phyloP scores from a whole-genome alignment of 2,113 vertebrate genomes.

The Myotis lucifugus region DNA sequence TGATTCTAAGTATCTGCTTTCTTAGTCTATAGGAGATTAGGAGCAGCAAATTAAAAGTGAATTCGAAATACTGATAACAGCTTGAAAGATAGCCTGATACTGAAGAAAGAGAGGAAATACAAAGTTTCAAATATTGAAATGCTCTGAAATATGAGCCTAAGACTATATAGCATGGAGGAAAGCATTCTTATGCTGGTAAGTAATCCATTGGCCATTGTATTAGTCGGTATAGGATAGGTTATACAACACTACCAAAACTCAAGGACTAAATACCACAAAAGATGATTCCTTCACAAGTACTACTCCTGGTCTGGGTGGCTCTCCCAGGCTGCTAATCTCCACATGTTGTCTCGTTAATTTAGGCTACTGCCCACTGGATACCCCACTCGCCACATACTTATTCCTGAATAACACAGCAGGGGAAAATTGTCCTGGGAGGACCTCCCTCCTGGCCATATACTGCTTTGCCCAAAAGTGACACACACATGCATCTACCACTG shows the following conservation, averaged over 20 bases:
- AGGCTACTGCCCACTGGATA: background rate
- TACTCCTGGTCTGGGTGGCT: background rate
- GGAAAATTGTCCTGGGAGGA: background rate
- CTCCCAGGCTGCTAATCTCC: background rate
- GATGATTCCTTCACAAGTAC: background rate
- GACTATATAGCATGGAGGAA: background rate
- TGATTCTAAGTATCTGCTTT: background rate
- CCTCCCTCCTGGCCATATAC: background rate
- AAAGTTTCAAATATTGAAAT: background rate
- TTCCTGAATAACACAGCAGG: background rate
- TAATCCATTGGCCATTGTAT: background rate
- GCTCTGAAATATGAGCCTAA: background rate
- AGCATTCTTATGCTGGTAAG: background rate
- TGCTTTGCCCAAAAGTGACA: background rate
- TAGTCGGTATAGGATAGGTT: background rate
- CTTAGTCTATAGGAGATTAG: background rate
- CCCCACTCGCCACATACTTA: background rate
- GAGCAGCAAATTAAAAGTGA: background rate
- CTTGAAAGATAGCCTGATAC: background rate
- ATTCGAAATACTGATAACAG: background rate
- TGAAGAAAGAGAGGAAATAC: slow-evolving; percentile 1
- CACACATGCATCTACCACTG: background rate
- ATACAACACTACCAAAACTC: background rate
- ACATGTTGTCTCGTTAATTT: background rate
- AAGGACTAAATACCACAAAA: background rate